Conservation (phyloP, 1,140 invertebrate species). For the Pectinophora gossypiella region DNA sequence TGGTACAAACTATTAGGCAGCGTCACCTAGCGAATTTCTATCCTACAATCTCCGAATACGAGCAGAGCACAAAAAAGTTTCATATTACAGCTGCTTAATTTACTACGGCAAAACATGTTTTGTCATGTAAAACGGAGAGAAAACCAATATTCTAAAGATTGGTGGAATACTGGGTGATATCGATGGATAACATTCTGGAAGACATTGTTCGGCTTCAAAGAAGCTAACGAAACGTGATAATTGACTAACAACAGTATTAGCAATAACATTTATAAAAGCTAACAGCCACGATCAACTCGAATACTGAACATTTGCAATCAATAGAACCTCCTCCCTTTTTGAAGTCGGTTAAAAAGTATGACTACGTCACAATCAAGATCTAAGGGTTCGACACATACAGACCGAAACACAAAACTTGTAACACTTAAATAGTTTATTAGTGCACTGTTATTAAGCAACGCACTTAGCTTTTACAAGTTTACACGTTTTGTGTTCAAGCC, state of each 20-base stretch:
- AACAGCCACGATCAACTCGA: conserved; percentile 9
- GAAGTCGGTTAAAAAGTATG: no score
- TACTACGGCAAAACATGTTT: not conserved
- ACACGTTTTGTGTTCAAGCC: no score
- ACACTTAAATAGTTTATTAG: no score
- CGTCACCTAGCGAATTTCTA: no score
- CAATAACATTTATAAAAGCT: conserved; percentile 12
- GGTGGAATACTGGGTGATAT: conserved; percentile 13
- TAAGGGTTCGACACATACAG: no score
- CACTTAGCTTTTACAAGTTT: no score
- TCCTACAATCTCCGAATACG: no score
- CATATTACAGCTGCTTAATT: not conserved
- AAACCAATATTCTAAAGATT: conserved; percentile 66
- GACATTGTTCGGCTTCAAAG: conserved; percentile 46
- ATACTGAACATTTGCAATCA: conserved; percentile 10
- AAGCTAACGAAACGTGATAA: conserved; percentile 25
- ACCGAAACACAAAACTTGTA: no score
- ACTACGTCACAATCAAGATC: no score
- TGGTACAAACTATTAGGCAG: no score
- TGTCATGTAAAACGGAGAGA: conserved; percentile 23
- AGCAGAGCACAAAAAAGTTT: not conserved
- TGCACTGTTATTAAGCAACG: no score
- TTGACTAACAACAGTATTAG: conserved; percentile 21
- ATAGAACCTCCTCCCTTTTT: no score
- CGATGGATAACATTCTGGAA: conserved; percentile 11